Base-by-base conservation (phyloP, 2,113 vertebrate genomes). In the Poeciliopsis turrubarensis region DNA sequence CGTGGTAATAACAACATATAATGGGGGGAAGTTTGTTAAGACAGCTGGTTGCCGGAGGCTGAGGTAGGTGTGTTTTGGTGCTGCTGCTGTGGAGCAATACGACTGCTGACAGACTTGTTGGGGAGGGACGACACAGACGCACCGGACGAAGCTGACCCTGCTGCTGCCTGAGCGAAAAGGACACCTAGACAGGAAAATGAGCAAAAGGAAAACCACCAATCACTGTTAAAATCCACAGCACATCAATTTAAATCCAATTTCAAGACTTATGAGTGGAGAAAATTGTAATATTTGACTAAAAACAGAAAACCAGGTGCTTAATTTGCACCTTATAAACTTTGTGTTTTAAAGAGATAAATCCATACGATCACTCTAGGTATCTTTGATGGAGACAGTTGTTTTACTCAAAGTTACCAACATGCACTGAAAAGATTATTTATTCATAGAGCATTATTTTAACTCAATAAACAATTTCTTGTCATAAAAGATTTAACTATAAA, bases 161-260 rank as follows among this genome's bases (percentile, higher is more conserved):
- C 90, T 13, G 95, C 92, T 12, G 95, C 94, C 94, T 99, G 97
- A 75, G 97, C 97, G 31, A 97, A 99, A 75, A 99, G 94, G 82
- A 98, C 96, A 80, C 97, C 97, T 99, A 71, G 3, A 60, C 5
- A 62, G 65, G 44, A 86, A 80, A 87, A 60, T 11, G 54, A 82
- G 0, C 6, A 8, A 61, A 67, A 9, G 34, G 19, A 61, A 19
- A 74, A 10, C 51, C 51, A 54, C 2, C 61, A 47, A 32, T n/a
- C 3, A 27, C 60, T 22, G 73, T 71, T 1, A 65, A 32, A 68
- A 71, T 2, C 68, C 15, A 61, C 34, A 47, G 8, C 7, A 27
- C n/a, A 19, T 3, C 26, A 68, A 17, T 51, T 69, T 25, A 22
- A 69, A 30, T 69, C n/a, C 25, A 25, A 13, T 13, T 6, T 6